These are phyloP conservation scores for Xiphydria camelus DNA, from an alignment of 2,888 invertebrate species.

Conservation along the genomic window DNA sequence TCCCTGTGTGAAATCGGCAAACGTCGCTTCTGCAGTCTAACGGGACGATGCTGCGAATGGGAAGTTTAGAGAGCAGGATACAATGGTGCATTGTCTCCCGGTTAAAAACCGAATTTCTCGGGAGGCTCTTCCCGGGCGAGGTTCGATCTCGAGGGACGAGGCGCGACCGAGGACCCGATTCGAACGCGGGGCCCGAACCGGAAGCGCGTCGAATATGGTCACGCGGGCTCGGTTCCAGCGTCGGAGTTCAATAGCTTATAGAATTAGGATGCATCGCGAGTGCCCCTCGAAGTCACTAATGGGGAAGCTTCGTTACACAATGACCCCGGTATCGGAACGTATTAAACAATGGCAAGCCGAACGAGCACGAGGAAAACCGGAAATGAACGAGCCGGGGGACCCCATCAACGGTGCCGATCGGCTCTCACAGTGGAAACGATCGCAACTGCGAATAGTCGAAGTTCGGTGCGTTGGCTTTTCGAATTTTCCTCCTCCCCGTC, in stretches of 20 bases:
- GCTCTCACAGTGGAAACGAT: conserved; percentile 50
- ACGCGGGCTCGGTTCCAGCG: conserved; percentile 37
- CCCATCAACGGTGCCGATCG: conserved; percentile 35
- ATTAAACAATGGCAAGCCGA: conserved; percentile 48
- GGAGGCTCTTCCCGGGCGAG: no score
- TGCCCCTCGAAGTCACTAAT: conserved; percentile 34
- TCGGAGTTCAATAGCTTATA: conserved; percentile 45
- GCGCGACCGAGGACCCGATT: neutral
- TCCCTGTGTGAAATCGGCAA: neutral
- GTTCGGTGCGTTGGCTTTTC: no score
- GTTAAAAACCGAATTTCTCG: no score
- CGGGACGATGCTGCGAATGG: no score
- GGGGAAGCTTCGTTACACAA: conserved; percentile 47
- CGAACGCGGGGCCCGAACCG: conserved; percentile 19
- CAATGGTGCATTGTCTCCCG: no score
- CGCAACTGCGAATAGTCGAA: conserved; percentile 41
- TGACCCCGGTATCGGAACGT: conserved; percentile 45
- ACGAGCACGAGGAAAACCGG: conserved; percentile 30
- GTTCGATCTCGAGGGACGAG: no score
- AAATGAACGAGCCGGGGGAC: conserved; percentile 31
- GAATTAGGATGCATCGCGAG: conserved; percentile 44
- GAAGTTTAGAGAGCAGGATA: no score
- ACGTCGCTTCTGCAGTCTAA: no score
- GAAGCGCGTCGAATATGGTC: conserved; percentile 38
- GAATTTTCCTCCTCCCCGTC: no score